phyloP scores from a whole-genome alignment of 2,797 vertebrate genomes.

The Semaprochilodus insignis region DNA sequence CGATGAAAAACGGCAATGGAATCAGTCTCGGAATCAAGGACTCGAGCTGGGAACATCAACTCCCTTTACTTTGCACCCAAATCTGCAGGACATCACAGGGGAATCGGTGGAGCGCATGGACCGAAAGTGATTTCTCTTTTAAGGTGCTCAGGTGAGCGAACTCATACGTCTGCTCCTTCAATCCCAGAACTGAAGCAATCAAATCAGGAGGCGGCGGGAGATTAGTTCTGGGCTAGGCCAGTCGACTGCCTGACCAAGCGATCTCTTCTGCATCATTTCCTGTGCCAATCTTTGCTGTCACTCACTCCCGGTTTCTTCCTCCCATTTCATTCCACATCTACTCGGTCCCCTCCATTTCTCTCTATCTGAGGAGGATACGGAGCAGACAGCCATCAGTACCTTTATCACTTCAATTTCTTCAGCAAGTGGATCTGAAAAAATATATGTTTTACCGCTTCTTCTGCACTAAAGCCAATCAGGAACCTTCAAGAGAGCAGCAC shows the following conservation, averaged over 20 bases:
- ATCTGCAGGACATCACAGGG: background rate
- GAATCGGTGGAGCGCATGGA: background rate
- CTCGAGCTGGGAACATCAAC: background rate
- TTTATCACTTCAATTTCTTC: background rate
- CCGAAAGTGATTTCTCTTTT: background rate
- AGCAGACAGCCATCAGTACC: background rate
- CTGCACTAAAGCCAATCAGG: background rate
- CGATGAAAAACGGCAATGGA: too few relatives aligned
- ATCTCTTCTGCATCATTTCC: constrained; percentile 75
- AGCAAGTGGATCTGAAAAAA: background rate
- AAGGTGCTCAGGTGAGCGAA: constrained; percentile 68
- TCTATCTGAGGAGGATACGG: background rate
- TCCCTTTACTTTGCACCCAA: background rate
- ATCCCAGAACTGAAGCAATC: constrained; percentile 69
- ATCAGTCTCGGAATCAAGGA: background rate
- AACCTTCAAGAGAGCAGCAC: background rate
- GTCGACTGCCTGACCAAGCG: constrained; percentile 73
- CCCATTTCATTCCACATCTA: background rate
- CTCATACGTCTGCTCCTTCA: constrained; percentile 66
- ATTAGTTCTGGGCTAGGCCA: constrained; percentile 76
- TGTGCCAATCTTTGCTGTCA: constrained; percentile 51
- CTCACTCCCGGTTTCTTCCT: constrained; percentile 56
- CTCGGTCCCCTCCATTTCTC: background rate
- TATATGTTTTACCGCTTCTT: background rate
- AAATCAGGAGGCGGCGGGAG: constrained; percentile 72